A percentile compares a stretch with the other conserved stretches of the same genome.
Evolutionary conservation across 2,797 vertebrate species (phyloP).

Genomic region (Lacerta agilis): DNA sequence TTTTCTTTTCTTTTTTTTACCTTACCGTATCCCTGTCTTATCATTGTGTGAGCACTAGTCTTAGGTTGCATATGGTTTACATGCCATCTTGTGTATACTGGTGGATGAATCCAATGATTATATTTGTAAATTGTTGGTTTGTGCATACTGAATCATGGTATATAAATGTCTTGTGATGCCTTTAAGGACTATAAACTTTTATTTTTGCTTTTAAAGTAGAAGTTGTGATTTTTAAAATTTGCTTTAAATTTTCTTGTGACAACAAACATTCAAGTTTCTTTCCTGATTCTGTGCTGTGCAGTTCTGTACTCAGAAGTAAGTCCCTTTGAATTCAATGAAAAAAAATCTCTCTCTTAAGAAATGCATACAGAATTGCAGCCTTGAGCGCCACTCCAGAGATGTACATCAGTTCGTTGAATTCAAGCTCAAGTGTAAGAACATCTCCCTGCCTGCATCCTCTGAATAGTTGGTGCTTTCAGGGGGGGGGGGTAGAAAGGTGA

Average conservation of each 20-base stretch:
- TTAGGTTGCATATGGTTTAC: not conserved
- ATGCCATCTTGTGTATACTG: not conserved
- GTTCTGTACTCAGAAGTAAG: not conserved
- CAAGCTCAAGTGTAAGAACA: not conserved
- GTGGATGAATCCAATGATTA: not conserved
- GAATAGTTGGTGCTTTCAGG: not conserved
- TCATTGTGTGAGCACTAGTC: not conserved
- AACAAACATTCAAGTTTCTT: not conserved
- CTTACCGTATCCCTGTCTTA: not conserved
- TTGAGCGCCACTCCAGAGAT: not conserved
- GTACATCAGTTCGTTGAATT: not conserved
- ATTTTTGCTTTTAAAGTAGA: not conserved
- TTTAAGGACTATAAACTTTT: not conserved
- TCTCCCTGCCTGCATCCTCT: not conserved
- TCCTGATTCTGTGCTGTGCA: not conserved
- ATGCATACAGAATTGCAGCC: not conserved
- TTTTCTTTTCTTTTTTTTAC: not conserved
- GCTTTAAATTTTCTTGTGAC: not conserved
- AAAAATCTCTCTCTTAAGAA: not conserved
- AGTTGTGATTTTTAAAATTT: not conserved
- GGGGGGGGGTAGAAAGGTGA: not conserved
- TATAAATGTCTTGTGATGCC: no score
- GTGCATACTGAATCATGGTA: not conserved
- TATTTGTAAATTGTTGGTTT: not conserved
- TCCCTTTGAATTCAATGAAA: no score